Evolutionary conservation across 2,113 vertebrate species (phyloP).

Genomic region (Tauraco erythrolophus): DNA sequence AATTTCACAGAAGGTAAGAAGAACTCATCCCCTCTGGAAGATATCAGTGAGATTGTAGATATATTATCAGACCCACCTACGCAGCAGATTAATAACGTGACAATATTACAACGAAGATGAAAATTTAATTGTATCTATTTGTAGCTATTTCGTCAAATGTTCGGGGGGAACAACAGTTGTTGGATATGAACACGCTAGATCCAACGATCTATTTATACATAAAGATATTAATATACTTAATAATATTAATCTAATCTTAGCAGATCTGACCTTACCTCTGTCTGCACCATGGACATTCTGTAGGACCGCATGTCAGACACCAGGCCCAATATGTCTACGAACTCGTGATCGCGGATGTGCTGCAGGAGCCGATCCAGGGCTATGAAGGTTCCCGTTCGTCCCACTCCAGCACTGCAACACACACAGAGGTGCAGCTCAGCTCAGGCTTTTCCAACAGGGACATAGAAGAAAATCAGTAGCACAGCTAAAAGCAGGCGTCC

Average conservation of each 20-base stretch:
- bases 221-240: no score
- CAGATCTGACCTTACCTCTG: slow-evolving; percentile 82
- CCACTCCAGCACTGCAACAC: slow-evolving; percentile 89
- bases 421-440: background rate
- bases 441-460: background rate
- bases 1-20: background rate
- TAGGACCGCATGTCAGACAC: slow-evolving; percentile 95
- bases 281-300: slow-evolving; percentile 97
- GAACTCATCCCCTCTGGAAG: background rate
- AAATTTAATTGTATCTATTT: background rate
- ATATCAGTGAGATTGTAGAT: background rate
- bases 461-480: background rate
- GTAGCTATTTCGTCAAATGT: background rate
- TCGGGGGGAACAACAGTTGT: background rate
- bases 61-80: background rate
- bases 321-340: slow-evolving; percentile 90
- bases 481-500: background rate
- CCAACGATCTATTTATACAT: no score
- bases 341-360: slow-evolving; percentile 93
- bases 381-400: slow-evolving; percentile 95
- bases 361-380: slow-evolving; percentile 94
- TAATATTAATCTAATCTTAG: no score
- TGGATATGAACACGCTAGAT: accelerated
- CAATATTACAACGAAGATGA: background rate
- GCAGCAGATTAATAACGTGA: background rate